Base-by-base conservation (phyloP, 2,797 vertebrate species). In the Hydrophis major region DNA sequence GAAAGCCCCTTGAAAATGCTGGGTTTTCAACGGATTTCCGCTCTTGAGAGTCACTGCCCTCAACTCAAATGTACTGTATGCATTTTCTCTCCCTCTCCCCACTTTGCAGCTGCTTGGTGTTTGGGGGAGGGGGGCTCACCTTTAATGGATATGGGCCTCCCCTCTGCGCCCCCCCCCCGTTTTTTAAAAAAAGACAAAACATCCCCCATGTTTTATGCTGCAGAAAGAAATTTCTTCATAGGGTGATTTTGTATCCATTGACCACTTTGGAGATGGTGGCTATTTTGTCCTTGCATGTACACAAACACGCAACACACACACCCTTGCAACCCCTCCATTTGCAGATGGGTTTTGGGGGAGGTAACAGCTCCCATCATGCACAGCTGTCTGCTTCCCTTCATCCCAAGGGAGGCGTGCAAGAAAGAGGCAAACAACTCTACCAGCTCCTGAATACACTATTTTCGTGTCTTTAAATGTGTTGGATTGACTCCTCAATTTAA, bases 351-450 rank as follows among this genome's bases (percentile, higher is more conserved):
- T 93, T 86, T 6, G 25, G 53, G 96, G 96, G 90, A 95, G 20
- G 89, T 95, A 95, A 97, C 97, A 97, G 97, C 97, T 97, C 98
- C 98, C 98, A 97, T 96, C 97, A 97, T 98, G 97, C 98, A 96
- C 93, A 93, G 96, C 95, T 96, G 95, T 16, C 27, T 95, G 95
- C 94, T 94, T 96, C 95, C 94, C 66, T 94, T 37, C 42, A 6
- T 47, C 90, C 53, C 88, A 12, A n/a, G 32, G 55, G 2, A 89
- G 86, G 57, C 53, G 90, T 55, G 89, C 2, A 12, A 7, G 89
- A 27, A 56, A 42, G 32, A 14, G 66, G 22, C 22, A 56, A 56
- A 25, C 93, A 14, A 87, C 93, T 94, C 95, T 94, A 93, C 95
- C 94, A 91, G 93, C 96, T 95, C 87, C 93, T 91, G 69, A 78